phyloP scores from a whole-genome alignment of 2,888 invertebrate genomes.

The Diarsia brunnea region DNA sequence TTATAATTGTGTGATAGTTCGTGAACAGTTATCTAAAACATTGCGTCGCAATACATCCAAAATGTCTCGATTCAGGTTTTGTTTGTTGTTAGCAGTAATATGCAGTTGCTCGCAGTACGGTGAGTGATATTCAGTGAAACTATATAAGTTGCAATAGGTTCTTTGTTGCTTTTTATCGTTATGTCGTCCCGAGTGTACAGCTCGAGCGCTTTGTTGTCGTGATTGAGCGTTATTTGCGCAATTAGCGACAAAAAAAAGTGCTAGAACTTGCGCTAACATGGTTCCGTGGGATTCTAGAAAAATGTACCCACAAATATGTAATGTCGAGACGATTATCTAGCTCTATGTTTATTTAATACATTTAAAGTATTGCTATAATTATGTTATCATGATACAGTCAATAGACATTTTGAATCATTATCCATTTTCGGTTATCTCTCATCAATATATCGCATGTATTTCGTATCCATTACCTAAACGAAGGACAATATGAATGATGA shows the following conservation, averaged over 20 bases:
- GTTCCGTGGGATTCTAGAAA: conserved; percentile 64
- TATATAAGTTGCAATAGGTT: conserved; percentile 69
- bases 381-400: conserved; percentile 18
- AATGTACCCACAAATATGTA: conserved; percentile 49
- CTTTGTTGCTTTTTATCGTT: conserved; percentile 79
- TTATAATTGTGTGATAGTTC: conserved; percentile 72
- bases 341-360: not conserved
- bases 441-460: conserved; percentile 7
- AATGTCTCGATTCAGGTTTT: conserved; percentile 82
- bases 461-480: not conserved
- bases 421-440: conserved; percentile 23
- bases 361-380: conserved; percentile 4
- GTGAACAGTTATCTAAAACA: conserved; percentile 57
- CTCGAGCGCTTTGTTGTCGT: conserved; percentile 69
- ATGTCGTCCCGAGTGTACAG: conserved; percentile 61
- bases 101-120: conserved; percentile 80
- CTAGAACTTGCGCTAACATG: conserved; percentile 58
- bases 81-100: conserved; percentile 78
- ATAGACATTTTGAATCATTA: conserved; percentile 29
- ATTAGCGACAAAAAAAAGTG: conserved; percentile 68
- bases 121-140: conserved; percentile 75
- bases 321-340: not conserved
- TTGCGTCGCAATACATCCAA: conserved; percentile 65
- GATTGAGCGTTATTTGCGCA: conserved; percentile 72
- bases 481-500: not conserved